Conservation (phyloP, 1,140 invertebrate species). For the Drosophila grimshawi region DNA sequence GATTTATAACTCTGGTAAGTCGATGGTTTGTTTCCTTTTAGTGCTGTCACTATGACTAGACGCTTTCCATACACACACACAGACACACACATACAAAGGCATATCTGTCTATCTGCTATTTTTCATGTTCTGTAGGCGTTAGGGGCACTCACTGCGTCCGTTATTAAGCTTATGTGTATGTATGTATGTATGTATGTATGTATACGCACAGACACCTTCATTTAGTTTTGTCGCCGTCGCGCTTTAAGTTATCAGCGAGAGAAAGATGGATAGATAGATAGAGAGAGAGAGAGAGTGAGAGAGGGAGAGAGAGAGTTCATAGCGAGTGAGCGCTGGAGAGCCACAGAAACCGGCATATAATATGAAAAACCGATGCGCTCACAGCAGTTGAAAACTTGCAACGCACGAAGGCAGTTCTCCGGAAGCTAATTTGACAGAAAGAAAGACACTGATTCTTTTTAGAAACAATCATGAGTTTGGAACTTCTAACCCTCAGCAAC, state of each 20-base stretch:
- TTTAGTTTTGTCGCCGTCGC: background rate
- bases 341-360: constrained; percentile 27
- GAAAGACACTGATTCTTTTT: background rate
- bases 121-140: no score
- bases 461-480: constrained; percentile 57
- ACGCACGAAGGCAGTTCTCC: constrained; percentile 7
- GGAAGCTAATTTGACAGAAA: background rate
- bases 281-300: no score
- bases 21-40: background rate
- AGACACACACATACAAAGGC: background rate
- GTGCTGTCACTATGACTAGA: constrained; percentile 35
- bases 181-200: background rate
- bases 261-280: background rate
- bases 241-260: constrained; percentile 11
- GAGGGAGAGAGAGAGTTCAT: constrained; percentile 2
- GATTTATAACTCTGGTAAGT: constrained; percentile 87
- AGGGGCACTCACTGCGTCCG: no score
- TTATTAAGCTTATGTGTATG: no score
- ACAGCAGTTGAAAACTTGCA: constrained; percentile 26
- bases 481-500: constrained; percentile 78
- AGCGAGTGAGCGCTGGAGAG: constrained; percentile 12
- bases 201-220: background rate
- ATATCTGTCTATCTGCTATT: no score
- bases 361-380: constrained; percentile 15
- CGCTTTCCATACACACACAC: constrained; percentile 14